These are phyloP conservation scores for Ictalurus furcatus DNA, from an alignment of 2,113 vertebrate species.

Conservation along the genomic window DNA sequence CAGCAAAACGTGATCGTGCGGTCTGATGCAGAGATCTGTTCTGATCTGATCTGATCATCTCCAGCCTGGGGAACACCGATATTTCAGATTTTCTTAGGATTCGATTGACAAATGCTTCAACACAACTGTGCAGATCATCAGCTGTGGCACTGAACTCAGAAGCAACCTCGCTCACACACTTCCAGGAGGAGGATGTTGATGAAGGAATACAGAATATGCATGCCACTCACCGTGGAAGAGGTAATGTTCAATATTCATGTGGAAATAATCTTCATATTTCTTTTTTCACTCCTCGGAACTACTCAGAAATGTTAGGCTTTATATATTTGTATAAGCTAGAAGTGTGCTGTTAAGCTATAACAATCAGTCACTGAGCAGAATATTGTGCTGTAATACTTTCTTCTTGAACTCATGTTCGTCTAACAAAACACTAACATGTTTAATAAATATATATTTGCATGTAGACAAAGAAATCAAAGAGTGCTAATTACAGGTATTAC, in stretches of 20 bases:
- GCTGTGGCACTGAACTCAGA: background rate
- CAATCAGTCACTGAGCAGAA: background rate
- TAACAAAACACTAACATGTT: background rate
- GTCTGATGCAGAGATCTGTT: background rate
- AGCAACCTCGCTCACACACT: background rate
- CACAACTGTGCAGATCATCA: slow-evolving; percentile 11
- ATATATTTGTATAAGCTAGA: background rate
- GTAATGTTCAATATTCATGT: slow-evolving; percentile 56
- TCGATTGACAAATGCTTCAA: slow-evolving; percentile 17
- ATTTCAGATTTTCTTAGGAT: background rate
- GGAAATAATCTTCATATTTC: background rate
- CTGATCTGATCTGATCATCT: background rate
- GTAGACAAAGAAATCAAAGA: background rate
- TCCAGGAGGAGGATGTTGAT: slow-evolving; percentile 70
- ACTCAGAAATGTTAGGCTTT: background rate
- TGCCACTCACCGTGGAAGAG: slow-evolving; percentile 81
- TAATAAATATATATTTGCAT: background rate
- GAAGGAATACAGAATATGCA: slow-evolving; percentile 82
- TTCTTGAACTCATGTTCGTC: background rate
- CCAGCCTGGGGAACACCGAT: background rate
- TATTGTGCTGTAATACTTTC: background rate
- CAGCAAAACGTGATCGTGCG: background rate
- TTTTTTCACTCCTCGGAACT: background rate
- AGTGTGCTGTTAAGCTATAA: background rate
- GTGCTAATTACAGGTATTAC: background rate